A percentile compares a stretch with the other conserved stretches of the same genome.
These are phyloP conservation scores for Dermatemys mawii DNA, from an alignment of 2,113 vertebrate genomes.

Conservation along the genomic window DNA sequence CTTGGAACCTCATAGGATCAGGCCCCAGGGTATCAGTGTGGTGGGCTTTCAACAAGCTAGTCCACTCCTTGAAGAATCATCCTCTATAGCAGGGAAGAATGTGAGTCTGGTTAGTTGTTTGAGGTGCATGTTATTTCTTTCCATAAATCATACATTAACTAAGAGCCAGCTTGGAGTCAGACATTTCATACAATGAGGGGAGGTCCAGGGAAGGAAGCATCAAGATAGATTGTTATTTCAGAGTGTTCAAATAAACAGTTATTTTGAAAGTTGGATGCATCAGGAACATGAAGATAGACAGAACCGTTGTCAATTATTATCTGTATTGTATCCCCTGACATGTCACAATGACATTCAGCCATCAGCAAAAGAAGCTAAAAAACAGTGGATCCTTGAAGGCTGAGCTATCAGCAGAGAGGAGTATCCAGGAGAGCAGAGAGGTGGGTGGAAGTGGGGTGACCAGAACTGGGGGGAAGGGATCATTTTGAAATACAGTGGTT, in stretches of 20 bases:
- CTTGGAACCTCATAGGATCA: neutral
- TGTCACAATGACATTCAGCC: neutral
- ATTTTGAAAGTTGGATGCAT: neutral
- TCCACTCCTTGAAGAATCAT: neutral
- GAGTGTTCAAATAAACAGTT: conserved; percentile 17
- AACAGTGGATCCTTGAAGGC: neutral
- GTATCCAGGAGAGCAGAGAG: neutral
- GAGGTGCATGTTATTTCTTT: neutral
- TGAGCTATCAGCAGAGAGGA: neutral
- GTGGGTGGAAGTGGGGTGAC: neutral
- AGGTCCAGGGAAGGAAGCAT: neutral
- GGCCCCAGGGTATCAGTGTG: neutral
- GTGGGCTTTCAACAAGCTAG: fast-evolving
- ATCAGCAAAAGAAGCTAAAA: neutral
- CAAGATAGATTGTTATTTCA: neutral
- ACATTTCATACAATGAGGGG: neutral
- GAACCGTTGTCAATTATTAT: neutral
- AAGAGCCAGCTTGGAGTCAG: neutral
- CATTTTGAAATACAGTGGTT: neutral
- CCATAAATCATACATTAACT: neutral
- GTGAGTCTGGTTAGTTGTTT: neutral
- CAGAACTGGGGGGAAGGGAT: neutral
- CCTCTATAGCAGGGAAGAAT: neutral
- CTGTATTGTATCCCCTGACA: neutral
- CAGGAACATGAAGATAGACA: neutral